Conservation (phyloP, 2,113 vertebrate species). For the Ginglymostoma cirratum region DNA sequence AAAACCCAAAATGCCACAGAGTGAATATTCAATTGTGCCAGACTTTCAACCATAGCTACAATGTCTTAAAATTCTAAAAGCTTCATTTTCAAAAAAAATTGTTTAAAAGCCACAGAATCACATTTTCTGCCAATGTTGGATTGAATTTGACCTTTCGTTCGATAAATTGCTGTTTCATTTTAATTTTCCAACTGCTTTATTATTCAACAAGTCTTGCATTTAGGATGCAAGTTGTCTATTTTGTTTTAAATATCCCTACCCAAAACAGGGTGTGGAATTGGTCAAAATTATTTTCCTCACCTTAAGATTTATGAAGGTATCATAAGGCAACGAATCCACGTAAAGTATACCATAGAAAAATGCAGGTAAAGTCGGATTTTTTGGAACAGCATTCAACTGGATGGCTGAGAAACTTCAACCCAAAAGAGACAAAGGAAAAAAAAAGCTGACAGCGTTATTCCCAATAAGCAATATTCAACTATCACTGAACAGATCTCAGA, state of each 20-base stretch:
- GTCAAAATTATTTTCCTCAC: slow-evolving; percentile 52
- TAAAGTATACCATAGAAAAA: slow-evolving; percentile 75
- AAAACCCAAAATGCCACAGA: background rate
- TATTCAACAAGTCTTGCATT: background rate
- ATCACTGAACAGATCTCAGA: background rate
- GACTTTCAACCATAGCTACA: background rate
- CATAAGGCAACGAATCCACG: slow-evolving; percentile 65
- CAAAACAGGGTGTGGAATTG: background rate
- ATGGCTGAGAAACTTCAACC: slow-evolving; percentile 58
- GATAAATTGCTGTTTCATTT: background rate
- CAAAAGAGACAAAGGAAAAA: slow-evolving; percentile 14
- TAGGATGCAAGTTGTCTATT: background rate
- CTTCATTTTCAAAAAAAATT: background rate
- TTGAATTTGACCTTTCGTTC: background rate
- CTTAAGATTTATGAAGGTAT: slow-evolving; percentile 81
- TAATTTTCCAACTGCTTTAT: background rate
- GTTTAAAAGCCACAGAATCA: background rate
- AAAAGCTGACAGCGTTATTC: background rate
- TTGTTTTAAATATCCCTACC: background rate
- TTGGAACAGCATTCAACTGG: slow-evolving; percentile 62
- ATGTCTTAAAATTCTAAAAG: background rate
- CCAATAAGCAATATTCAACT: background rate
- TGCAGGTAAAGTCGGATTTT: slow-evolving; percentile 64
- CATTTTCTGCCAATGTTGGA: background rate
- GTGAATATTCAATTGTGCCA: background rate